Base-by-base conservation (phyloP, 1,140 invertebrate species). In the Leguminivora glycinivorella region DNA sequence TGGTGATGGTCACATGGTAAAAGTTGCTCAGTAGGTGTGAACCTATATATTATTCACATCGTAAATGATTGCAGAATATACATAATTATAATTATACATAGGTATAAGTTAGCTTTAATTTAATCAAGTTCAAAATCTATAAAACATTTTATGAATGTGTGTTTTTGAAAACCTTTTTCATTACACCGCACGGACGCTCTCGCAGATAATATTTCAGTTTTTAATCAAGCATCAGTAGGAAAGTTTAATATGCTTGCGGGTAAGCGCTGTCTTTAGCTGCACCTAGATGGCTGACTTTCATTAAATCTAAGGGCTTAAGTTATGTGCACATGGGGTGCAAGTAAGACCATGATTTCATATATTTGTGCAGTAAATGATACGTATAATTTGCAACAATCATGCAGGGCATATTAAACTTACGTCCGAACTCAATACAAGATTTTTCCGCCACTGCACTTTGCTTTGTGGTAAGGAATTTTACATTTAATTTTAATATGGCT, bases 241-340 rank as follows among this genome's bases (percentile, higher is more conserved):
- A 63, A 29, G 25, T 63, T 63, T 63, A 63, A 63, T 63, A 63
- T 63, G 58, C 58, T 63, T 29, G 58, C 58, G 58, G 26, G 58
- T 63, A 31, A 63, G n/a, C 26, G 58, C 58, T 63, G 58, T 63
- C 58, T 63, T 63, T 63, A 63, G 58, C 47, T 52, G 47, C 47
- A 63, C 25, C 26, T 63, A 63, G 58, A 26, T 63, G 26, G 24
- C 25, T 26, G 26, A 63, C 25, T 63, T 34, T 63, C 58, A 63
- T 63, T 63, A 63, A 63, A 63, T 26, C 26, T 29, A 29, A 19
- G 58, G 25, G 25, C 26, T 63, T 29, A 60, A 31, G 58, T 17
- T 26, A 17, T 26, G 58, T 29, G 25, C 26, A 63, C 58, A 29
- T 29, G 4, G 58, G 4, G 2, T 63, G 6, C 14, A 60, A 60